Evolutionary conservation across 2,113 vertebrate genomes (phyloP).

Genomic region (Lophius piscatorius): DNA sequence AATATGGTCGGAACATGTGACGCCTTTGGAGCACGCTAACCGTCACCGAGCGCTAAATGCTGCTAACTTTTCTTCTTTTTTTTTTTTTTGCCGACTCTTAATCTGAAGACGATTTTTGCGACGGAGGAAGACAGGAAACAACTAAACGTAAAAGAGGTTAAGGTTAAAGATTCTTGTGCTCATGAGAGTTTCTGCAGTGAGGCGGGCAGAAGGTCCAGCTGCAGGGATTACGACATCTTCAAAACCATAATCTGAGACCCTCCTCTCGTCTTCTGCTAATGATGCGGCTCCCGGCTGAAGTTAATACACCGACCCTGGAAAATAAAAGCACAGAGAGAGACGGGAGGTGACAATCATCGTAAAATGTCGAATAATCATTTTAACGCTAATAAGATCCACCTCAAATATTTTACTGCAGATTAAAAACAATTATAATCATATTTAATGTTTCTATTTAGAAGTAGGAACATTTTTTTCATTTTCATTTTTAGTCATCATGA

Average conservation of each 20-base stretch:
- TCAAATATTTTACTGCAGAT: not conserved
- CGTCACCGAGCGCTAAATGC: conserved; percentile 39
- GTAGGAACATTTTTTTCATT: not conserved
- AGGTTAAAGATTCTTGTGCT: conserved; percentile 15
- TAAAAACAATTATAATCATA: not conserved
- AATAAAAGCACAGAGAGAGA: conserved; percentile 22
- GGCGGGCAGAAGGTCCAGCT: conserved; percentile 34
- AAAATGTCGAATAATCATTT: too few species aligned
- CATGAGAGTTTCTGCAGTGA: conserved; percentile 16
- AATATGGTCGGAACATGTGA: conserved; percentile 76
- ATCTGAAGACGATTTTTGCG: not conserved
- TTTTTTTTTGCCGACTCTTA: not conserved
- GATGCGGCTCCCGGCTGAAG: conserved; percentile 86
- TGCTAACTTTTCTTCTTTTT: conserved; percentile 3
- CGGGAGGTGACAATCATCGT: too few species aligned
- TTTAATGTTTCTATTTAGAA: not conserved
- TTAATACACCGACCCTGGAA: conserved; percentile 93
- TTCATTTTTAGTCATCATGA: not conserved
- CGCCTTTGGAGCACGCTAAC: conserved; percentile 64
- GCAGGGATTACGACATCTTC: conserved; percentile 9
- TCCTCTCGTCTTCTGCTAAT: conserved; percentile 66
- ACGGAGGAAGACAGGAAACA: conserved; percentile 34
- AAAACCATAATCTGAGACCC: conserved; percentile 22
- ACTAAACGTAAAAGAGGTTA: conserved; percentile 22
- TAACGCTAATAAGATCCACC: not conserved